Base-by-base conservation (phyloP, 2,888 invertebrate genomes). In the Amiota mariae region DNA sequence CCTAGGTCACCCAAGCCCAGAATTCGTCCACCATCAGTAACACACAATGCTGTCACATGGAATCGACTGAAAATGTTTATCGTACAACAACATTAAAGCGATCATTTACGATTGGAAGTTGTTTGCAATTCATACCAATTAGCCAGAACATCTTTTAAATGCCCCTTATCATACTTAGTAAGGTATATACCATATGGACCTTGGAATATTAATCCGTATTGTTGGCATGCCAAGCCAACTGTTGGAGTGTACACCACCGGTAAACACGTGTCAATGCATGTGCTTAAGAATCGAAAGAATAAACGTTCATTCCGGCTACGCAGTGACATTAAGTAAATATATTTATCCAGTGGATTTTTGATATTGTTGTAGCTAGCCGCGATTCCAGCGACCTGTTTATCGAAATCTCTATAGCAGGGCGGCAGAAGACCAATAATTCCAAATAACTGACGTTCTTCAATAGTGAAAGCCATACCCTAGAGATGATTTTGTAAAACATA, bases 211-310 rank as follows among this genome's bases (percentile, higher is more conserved):
- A 96, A 92, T 8, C 98, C 97, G 89, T 95, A 99, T 88, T 96
- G 95, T 91, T 97, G 97, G 90, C 98, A 99, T 11, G 98, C 98
- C 77, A 94, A 91, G 8, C 98, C 98, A 18, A 99, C 98, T 0
- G 97, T 97, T 0, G 99, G 98, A 0, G 99, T 99, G 91, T 99
- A 99, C 20, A 99, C 96, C 72, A 98, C 92, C 0, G 98, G 99
- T 96, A 99, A 95, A 92, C 97, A 93, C 71, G 95, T 93, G 49
- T 95, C 93, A 8, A 97, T 95, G 88, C 98, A 93, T 80, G 96
- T 95, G 24, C 93, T 92, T 54, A 98, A 90, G 68, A 98, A 93
- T 9, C 95, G 93, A 90, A 95, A 99, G 91, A 98, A 99, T 24
- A 99, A 92, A 81, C 95, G 94, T 90, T 99, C 98, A 88, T 99